Base-by-base conservation (phyloP, 2,888 invertebrate genomes). In the Ormyrus rosae region DNA sequence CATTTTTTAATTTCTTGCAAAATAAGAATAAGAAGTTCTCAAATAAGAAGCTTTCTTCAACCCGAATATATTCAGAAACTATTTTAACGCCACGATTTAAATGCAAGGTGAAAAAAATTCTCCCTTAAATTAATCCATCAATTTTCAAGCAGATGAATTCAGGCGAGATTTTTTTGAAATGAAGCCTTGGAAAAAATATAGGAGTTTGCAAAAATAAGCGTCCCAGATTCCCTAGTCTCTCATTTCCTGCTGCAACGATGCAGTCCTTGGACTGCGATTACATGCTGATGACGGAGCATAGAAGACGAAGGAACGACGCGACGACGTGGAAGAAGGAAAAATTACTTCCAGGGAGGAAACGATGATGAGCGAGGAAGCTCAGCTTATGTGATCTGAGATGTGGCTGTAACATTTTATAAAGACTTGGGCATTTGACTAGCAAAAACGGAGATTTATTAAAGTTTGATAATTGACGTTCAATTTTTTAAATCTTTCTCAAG, bases 251-350 rank as follows among this genome's bases (percentile, higher is more conserved):
- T 63, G 46, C 10, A 13, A 7, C 63, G 13, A 46, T 19, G 46
- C 51, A 53, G 55, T 53, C 55, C 13, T 34, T 11, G 11, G 9
- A 68, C 10, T 34, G 51, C n/a, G 45, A 55, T 10, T 68, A n/a
- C 55, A 53, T 55, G 68, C 53, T 68, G 55, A 68, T 55, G 68
- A 68, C 68, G 34, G n/a, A 55, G 55, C 50, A 4, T 34, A 34
- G 34, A 34, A 34, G 34, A 45, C 34, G 61, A 34, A 51, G 51
- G 61, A 9, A 55, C 11, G 51, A 61, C 50, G 61, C 34, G 56
- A 46, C 34, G 34, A 71, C 50, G 69, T 19, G 19, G 9, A 46
- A 1, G 10, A 10, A 50, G 9, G n/a, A 51, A 50, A 71, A 70
- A 70, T 10, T 45, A 51, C 13, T 46, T 45, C 58, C 6, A 3